Percentiles rank a stretch among this genome's conserved stretches.
Evolutionary conservation across 2,888 invertebrate species (phyloP).

Genomic region (Nyleta sp.): DNA sequence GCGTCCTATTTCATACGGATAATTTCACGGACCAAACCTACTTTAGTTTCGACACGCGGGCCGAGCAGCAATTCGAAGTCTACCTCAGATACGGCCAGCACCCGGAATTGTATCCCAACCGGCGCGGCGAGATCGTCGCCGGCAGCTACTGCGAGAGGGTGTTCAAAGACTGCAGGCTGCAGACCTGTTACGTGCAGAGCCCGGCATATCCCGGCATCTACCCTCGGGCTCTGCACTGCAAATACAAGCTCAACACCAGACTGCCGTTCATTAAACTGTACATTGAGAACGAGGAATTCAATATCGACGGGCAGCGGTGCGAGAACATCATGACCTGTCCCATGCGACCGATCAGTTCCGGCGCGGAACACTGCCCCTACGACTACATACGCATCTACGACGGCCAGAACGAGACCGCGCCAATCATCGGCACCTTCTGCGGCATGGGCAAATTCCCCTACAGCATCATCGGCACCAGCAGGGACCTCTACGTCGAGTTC

Average conservation of each 20-base stretch:
- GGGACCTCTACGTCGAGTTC: conserved; percentile 94
- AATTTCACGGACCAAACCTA: conserved; percentile 97
- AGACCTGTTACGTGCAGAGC: conserved; percentile 96
- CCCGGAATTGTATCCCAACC: conserved; percentile 95
- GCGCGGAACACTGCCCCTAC: conserved; percentile 93
- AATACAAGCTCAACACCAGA: conserved; percentile 94
- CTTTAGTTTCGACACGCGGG: conserved; percentile 93
- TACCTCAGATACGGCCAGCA: conserved; percentile 96
- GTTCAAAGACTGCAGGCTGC: conserved; percentile 93
- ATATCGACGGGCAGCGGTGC: conserved; percentile 96
- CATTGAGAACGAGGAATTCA: conserved; percentile 96
- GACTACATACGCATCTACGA: conserved; percentile 96
- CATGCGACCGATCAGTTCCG: conserved; percentile 94
- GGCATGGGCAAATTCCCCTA: conserved; percentile 97
- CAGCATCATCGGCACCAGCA: conserved; percentile 96
- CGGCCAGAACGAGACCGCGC: conserved; percentile 93
- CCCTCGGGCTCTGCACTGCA: conserved; percentile 94
- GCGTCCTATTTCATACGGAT: conserved; percentile 95
- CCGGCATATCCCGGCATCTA: conserved; percentile 97
- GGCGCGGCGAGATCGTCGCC: conserved; percentile 93
- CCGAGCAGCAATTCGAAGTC: conserved; percentile 95
- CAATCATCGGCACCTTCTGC: conserved; percentile 95
- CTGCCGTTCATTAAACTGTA: conserved; percentile 95
- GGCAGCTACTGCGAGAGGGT: conserved; percentile 95
- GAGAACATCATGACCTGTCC: conserved; percentile 98